A percentile compares a stretch with the other conserved stretches of the same genome.
Evolutionary conservation across 2,113 vertebrate genomes (phyloP).

Genomic region (Tragulus kanchil): DNA sequence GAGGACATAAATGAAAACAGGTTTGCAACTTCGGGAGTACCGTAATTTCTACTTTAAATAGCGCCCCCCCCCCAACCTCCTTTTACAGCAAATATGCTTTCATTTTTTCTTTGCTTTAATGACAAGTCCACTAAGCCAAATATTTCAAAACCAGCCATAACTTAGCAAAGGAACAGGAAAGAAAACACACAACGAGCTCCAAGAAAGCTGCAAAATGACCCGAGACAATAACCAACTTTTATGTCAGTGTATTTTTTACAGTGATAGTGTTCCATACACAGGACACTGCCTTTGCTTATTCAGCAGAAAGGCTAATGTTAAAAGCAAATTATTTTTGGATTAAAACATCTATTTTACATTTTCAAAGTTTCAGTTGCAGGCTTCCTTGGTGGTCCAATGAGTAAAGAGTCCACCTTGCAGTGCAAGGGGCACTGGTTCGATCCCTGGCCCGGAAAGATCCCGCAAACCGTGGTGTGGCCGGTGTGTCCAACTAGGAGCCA

Average conservation of each 20-base stretch:
- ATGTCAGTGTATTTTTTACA: conserved; percentile 76
- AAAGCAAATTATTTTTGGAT: conserved; percentile 70
- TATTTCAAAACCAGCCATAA: conserved; percentile 42
- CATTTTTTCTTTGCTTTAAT: conserved; percentile 21
- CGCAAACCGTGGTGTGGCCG: too few relatives aligned
- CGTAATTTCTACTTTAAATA: not conserved
- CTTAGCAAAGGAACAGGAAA: conserved; percentile 80
- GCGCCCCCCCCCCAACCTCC: not conserved
- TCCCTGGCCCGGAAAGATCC: too few relatives aligned
- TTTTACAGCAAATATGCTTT: not conserved
- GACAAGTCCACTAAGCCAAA: not conserved
- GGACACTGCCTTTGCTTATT: conserved; percentile 68
- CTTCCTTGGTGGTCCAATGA: not conserved
- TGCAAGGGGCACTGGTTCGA: too few relatives aligned
- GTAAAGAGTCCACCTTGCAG: too few relatives aligned
- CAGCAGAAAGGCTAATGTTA: conserved; percentile 64
- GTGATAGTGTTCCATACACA: conserved; percentile 71
- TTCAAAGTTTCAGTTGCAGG: conserved; percentile 19
- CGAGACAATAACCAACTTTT: conserved; percentile 82
- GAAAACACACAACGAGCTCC: conserved; percentile 85
- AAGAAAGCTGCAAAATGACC: conserved; percentile 82
- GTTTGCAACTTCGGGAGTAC: not conserved
- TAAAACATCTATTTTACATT: conserved; percentile 27
- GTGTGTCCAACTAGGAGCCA: too few relatives aligned
- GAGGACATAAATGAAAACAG: not conserved